Percentiles rank a stretch among this genome's conserved stretches.
Evolutionary conservation across 2,113 vertebrate species (phyloP).

Genomic region (Ochotona curzoniae): DNA sequence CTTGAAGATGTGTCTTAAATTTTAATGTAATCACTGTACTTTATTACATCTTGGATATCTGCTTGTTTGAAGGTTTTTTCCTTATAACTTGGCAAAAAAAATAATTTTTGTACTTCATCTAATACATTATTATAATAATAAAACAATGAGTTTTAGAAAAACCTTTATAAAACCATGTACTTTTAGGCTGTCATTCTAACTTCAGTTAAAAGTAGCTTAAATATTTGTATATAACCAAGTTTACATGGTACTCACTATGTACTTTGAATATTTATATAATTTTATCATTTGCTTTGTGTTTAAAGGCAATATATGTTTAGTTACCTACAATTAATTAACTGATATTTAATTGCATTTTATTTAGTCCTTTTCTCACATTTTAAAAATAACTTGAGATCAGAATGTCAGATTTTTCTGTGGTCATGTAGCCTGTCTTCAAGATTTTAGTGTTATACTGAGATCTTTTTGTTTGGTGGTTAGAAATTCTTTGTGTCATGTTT

Average conservation of each 20-base stretch:
- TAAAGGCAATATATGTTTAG: not conserved
- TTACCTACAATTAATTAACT: not conserved
- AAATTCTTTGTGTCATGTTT: not conserved
- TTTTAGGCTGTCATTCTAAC: not conserved
- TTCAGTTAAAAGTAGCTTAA: slow-evolving; percentile 55
- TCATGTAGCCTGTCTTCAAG: not conserved
- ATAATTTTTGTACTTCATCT: not conserved
- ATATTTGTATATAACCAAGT: slow-evolving; percentile 30
- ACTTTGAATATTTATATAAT: not conserved
- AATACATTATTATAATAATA: not conserved
- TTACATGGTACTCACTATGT: not conserved
- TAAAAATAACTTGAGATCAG: not conserved
- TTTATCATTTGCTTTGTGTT: slow-evolving; percentile 39
- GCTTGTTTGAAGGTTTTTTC: not conserved
- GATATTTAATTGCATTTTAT: not conserved
- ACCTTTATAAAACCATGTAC: not conserved
- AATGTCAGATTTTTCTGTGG: not conserved
- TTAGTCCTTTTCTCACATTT: not conserved
- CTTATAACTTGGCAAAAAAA: not conserved
- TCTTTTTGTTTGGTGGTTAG: slow-evolving; percentile 40
- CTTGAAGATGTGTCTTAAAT: not conserved
- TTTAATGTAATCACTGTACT: slow-evolving; percentile 37
- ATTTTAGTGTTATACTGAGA: slow-evolving; percentile 29
- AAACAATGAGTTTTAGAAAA: slow-evolving; percentile 12
- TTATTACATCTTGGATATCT: slow-evolving; percentile 22